Conservation (phyloP, 64 coral and sea anemone species). For the Stichodactyla helianthus region DNA sequence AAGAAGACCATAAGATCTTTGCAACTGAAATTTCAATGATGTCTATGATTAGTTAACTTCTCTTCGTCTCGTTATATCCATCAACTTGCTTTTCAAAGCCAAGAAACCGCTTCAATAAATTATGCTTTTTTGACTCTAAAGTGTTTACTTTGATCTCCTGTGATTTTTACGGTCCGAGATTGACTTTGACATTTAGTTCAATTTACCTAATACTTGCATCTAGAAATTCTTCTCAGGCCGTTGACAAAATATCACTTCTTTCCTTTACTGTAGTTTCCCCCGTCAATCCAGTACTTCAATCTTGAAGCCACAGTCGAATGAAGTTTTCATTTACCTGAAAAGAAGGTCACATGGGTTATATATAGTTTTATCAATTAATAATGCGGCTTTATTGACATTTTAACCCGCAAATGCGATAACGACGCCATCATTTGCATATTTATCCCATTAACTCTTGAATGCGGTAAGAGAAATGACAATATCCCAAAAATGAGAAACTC, state of each 20-base stretch:
- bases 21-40: too few species aligned
- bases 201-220: not conserved
- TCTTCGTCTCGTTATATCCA: not conserved
- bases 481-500: not conserved
- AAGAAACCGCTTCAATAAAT: not conserved
- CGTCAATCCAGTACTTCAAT: not conserved
- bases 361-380: not conserved
- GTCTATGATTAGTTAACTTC: not conserved
- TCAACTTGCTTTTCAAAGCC: not conserved
- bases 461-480: too few species aligned
- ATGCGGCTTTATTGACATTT: not conserved
- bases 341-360: not conserved
- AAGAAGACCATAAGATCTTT: too few species aligned
- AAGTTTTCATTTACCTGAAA: not conserved
- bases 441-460: not conserved
- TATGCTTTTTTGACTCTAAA: not conserved
- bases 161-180: not conserved
- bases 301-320: not conserved
- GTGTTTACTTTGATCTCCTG: not conserved
- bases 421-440: not conserved
- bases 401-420: not conserved
- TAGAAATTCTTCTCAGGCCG: not conserved
- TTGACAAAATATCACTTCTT: not conserved
- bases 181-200: not conserved
- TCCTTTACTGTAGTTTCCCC: not conserved